A percentile compares a stretch with the other conserved stretches of the same genome.
Conservation (phyloP, 2,888 invertebrate genomes). For the Acrobeloides nanus region DNA sequence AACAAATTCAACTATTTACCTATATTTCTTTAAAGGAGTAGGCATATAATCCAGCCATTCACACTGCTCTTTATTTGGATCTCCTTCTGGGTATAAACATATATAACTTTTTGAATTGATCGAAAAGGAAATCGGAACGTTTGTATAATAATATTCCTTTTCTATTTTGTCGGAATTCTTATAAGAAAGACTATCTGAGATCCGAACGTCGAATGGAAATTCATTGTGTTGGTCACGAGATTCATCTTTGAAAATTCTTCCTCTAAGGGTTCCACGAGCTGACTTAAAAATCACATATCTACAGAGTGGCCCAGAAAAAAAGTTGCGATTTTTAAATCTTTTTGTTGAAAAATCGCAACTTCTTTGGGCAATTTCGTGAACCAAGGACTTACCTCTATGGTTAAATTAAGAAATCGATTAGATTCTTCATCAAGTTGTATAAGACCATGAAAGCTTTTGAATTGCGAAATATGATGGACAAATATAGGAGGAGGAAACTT, state of each 20-base stretch:
- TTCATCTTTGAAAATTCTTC: slow-evolving; percentile 28
- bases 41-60: slow-evolving; percentile 26
- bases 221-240: slow-evolving; percentile 22
- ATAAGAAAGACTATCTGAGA: too few relatives aligned
- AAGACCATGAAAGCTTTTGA: slow-evolving; percentile 34
- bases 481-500: too few relatives aligned
- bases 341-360: too few relatives aligned
- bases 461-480: slow-evolving; percentile 32
- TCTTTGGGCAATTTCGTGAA: too few relatives aligned
- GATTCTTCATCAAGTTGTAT: slow-evolving; percentile 42
- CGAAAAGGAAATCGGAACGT: slow-evolving; percentile 25
- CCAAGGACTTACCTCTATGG: slow-evolving; percentile 25
- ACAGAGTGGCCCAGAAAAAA: too few relatives aligned
- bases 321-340: too few relatives aligned
- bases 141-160: slow-evolving; percentile 12
- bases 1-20: too few relatives aligned
- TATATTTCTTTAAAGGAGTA: slow-evolving; percentile 14
- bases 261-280: slow-evolving; percentile 33
- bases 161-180: slow-evolving; percentile 12
- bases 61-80: slow-evolving; percentile 28
- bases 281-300: too few relatives aligned
- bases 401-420: slow-evolving; percentile 42
- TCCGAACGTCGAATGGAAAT: slow-evolving; percentile 33
- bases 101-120: slow-evolving; percentile 31
- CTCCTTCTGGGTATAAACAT: slow-evolving; percentile 42